Percentiles rank a stretch among this genome's conserved stretches.
These are phyloP conservation scores for Benitochromis conjunctus DNA, from an alignment of 2,113 vertebrate species.

Conservation along the genomic window DNA sequence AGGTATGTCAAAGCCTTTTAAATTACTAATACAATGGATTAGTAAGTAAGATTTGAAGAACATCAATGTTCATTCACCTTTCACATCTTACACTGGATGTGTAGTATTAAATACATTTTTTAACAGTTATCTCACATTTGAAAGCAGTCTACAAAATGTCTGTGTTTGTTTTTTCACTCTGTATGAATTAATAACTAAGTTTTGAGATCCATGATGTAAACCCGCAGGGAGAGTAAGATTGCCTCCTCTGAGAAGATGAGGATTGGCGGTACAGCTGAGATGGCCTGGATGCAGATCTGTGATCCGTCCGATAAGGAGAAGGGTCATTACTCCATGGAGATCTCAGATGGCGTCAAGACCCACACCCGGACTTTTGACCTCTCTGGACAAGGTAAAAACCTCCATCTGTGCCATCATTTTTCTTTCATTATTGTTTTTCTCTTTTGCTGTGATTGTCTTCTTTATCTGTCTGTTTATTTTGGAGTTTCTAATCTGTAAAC, in stretches of 20 bases:
- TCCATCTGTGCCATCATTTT: background rate
- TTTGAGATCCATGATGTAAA: background rate
- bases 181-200: background rate
- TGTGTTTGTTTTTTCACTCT: background rate
- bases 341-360: conserved; percentile 79
- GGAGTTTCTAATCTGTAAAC: background rate
- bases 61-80: too few species aligned
- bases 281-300: conserved; percentile 94
- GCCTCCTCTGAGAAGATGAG: conserved; percentile 93
- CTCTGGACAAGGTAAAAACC: conserved; percentile 85
- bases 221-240: conserved; percentile 86
- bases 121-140: background rate
- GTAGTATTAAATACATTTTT: too few species aligned
- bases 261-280: conserved; percentile 84
- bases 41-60: too few species aligned
- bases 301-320: conserved; percentile 95
- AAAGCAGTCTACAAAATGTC: background rate
- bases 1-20: background rate
- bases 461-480: background rate
- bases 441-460: background rate
- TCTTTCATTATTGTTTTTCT: background rate
- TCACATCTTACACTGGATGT: too few species aligned
- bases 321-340: conserved; percentile 91
- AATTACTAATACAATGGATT: too few species aligned
- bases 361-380: conserved; percentile 87